Evolutionary conservation across 2,888 invertebrate genomes (phyloP), one percentile per base, ranked within the genome.

Genomic region (Pollenia amentaria): DNA sequence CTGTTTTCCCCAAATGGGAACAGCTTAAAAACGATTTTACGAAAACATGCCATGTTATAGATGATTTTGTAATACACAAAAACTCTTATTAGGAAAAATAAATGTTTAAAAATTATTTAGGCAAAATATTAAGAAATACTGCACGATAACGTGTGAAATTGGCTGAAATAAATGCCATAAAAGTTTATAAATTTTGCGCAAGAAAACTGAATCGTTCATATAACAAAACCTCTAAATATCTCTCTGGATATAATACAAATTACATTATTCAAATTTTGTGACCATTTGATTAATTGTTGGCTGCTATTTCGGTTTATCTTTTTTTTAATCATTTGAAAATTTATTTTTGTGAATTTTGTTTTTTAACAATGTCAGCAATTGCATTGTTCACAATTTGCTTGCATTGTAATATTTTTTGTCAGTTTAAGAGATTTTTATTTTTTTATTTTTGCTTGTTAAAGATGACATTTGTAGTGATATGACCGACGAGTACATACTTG

Each of bases 281-380:
- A 79, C 70, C 62, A 62, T 29, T 79, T 79, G 79, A 79, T 79
- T 79, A 79, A 79, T 79, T 70, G 62, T n/a, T 78, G 16, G 44
- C 18, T 44, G 64, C 44, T 64, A 10, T 21, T 55, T 65, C 16
- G 12, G 12, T 80, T 53, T 72, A 80, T 80, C 80, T 46, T n/a
- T 40, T 40, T 6, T 12, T 29, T 40, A 76, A 69, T 82, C 82
- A 69, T 16, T 10, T 3, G 42, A 16, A 81, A 60, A 62, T 14
- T 62, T 76, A 7, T 9, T 60, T 76, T 76, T 76, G 76, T 38
- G 75, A 67, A 82, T 82, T 82, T 76, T 62, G 67, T 69, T 44
- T 69, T 60, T 76, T 29, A 60, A 44, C 29, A 29, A 73, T 21
- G 11, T 72, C 18, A 72, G 64, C 70, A 80, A 72, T 64, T 80